Base-by-base conservation (phyloP, 2,888 invertebrate genomes). In the Eurytoma adleriae region DNA sequence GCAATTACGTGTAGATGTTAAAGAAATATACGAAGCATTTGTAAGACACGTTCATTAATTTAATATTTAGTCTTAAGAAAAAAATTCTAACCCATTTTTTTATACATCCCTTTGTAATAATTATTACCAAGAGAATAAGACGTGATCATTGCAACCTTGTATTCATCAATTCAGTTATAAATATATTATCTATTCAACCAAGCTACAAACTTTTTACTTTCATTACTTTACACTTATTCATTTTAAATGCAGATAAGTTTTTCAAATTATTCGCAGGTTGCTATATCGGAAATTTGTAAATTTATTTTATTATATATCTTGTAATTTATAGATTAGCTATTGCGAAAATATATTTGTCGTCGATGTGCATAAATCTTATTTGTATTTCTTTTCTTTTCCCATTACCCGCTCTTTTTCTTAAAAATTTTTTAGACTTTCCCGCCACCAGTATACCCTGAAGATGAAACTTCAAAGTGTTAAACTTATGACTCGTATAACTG, bases 51-150 rank as follows among this genome's bases (percentile, higher is more conserved):
- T 69, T 79, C 73, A 79, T 74, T 79, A 79, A 79, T 79, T 79
- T 79, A 79, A 79, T 79, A 79, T 52, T 59, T 79, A 74, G 64
- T 3, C 18, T n/a, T 74, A 79, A 67, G 72, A 40, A 69, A 73
- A 78, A 72, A 73, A 79, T 18, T 79, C 68, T 79, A 79, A 79
- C 78, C 72, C 71, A 18, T 40, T 68, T 68, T 79, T 79, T 79
- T 79, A 79, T 79, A 79, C 78, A 73, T 73, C 73, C 48, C 62
- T 79, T 79, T 56, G 20, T 78, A 72, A 73, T 68, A 73, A 73
- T 69, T 79, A 79, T 62, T 79, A 79, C 68, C 78, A 79, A 73
- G 78, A 79, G 78, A 79, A 73, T 50, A 73, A 79, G 78, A 79
- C 73, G 78, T 79, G 73, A 79, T 79, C 78, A 62, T 73, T 68